Percentiles rank a stretch among this genome's conserved stretches.
Evolutionary conservation across 2,888 invertebrate genomes (phyloP).

Genomic region (Diarsia dahlii): DNA sequence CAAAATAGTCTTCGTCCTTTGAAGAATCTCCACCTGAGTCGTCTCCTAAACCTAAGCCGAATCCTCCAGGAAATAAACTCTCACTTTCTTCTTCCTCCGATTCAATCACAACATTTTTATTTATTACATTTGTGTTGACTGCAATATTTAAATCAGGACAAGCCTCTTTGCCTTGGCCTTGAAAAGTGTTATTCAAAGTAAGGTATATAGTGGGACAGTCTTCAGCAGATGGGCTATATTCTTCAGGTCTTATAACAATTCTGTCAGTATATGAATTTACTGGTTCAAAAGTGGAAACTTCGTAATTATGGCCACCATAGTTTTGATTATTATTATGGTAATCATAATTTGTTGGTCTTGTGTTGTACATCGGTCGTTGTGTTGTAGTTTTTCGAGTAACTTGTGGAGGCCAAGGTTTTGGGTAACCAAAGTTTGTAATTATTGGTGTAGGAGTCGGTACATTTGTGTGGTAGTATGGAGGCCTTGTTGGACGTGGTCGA

Average conservation of each 20-base stretch:
- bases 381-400: constrained; percentile 76
- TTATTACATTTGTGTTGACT: constrained; percentile 93
- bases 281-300: constrained; percentile 86
- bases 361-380: constrained; percentile 76
- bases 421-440: constrained; percentile 87
- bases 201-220: constrained; percentile 91
- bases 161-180: constrained; percentile 91
- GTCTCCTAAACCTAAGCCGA: constrained; percentile 81
- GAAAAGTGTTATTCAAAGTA: constrained; percentile 89
- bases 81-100: constrained; percentile 83
- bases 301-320: constrained; percentile 79
- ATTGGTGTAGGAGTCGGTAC: constrained; percentile 82
- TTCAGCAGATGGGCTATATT: constrained; percentile 83
- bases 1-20: constrained; percentile 78
- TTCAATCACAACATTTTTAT: constrained; percentile 89
- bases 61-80: constrained; percentile 78
- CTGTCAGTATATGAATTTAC: constrained; percentile 83
- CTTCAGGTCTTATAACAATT: constrained; percentile 87
- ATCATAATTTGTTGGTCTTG: constrained; percentile 79
- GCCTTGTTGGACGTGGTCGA: constrained; percentile 74
- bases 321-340: constrained; percentile 77
- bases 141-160: constrained; percentile 93
- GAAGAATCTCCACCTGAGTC: constrained; percentile 80
- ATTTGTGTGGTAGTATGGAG: constrained; percentile 79
- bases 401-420: constrained; percentile 77